These are phyloP conservation scores for Cichladusa arquata DNA, from an alignment of 2,113 vertebrate genomes.

Conservation along the genomic window DNA sequence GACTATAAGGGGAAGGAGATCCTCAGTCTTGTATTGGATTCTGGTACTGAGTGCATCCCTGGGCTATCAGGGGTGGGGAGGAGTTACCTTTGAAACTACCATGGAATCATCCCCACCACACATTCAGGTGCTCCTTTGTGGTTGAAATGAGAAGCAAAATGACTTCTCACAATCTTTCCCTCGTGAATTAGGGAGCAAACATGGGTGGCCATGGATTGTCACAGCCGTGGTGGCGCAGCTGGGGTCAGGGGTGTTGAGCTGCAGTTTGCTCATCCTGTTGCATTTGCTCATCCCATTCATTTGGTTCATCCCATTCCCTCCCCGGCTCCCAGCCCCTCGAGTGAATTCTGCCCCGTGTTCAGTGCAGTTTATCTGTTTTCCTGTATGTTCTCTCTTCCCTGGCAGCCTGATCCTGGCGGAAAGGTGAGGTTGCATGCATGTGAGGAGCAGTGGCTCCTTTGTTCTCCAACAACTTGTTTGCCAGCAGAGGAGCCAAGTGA, in stretches of 20 bases:
- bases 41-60: rapidly evolving
- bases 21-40: neutral
- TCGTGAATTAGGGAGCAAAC: neutral
- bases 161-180: neutral
- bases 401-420: constrained; percentile 18
- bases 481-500: neutral
- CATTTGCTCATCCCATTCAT: neutral
- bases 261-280: neutral
- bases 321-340: neutral
- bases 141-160: neutral
- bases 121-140: neutral
- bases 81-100: neutral
- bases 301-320: neutral
- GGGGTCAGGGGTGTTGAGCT: neutral
- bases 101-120: neutral
- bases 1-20: neutral
- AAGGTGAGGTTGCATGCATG: constrained; percentile 27
- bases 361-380: constrained; percentile 26
- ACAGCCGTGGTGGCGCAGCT: neutral
- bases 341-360: constrained; percentile 23
- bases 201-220: neutral
- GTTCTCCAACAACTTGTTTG: neutral
- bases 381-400: neutral
- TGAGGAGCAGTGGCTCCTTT: neutral
- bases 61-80: rapidly evolving